Base-by-base conservation (phyloP, 2,797 vertebrate species). In the Acanthiza pusilla region DNA sequence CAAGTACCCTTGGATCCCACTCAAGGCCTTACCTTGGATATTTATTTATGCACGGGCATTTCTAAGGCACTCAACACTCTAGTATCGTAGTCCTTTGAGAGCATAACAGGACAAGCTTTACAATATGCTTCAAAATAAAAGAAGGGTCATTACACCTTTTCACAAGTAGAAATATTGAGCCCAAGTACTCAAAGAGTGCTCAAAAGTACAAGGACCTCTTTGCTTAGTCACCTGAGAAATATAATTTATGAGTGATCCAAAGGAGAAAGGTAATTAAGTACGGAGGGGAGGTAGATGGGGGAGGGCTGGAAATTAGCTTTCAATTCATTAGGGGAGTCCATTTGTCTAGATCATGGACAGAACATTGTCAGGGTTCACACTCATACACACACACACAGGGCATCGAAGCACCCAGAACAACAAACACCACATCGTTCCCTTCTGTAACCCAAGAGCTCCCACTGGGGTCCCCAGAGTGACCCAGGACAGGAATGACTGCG, bases 1-100 rank as follows among this genome's bases (percentile, higher is more conserved):
- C 30, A 36, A 91, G 60, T 45, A 87, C 65, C 40, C n/a, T 67
- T 93, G 68, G 80, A 89, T 81, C 40, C 27, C 38, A 45, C 84
- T 91, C 74, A 88, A 72, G 57, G 36, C 53, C 55, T 75, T 81
- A 50, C 38, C 32, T 94, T 34, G 38, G 45, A 60, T 65, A 22
- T 75, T 88, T 65, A 47, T 72, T 91, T 89, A 79, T 43, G 40
- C 53, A 62, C 0, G 62, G 63, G 21, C 61, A 66, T 94, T 85
- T 78, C 70, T 79, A 72, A 74, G 54, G 80, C 51, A 72, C 76
- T 92, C 60, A 58, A 18, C 11, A 45, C 9, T 47, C 25, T 14
- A 62, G 29, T 43, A 30, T 19, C n/a, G 19, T 11, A 58, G 12
- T 50, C 43, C 58, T 62, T 60, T 57, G 47, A 92, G 60, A 91